Evolutionary conservation across 1,140 invertebrate genomes (phyloP), one percentile per base, ranked within the genome.

Genomic region (Plodia interpunctella): DNA sequence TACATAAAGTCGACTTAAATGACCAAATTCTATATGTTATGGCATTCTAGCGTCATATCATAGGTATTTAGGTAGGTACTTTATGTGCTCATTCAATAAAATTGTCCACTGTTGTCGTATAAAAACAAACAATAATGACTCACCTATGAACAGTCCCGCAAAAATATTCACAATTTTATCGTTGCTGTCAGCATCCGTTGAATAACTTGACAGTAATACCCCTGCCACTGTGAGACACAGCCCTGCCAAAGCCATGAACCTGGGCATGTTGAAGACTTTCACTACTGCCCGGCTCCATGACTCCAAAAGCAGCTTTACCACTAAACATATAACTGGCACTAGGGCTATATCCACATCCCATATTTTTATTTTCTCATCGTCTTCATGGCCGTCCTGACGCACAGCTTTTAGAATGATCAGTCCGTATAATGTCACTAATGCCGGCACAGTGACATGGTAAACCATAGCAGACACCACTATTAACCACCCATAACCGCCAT

Each of bases 401-500:
- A 84, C 72, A 17, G 88, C 80, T 65, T 90, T 90, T 50, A 91
- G 77, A 28, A 92, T 82, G 8, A 92, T 77, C 19, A 92, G 64
- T 53, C 92, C 91, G 55, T 92, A 93, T 63, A 91, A 85, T 57
- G 87, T 83, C 38, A 91, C 57, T 17, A 92, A 68, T 59, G 90
- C 89, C 10, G 91, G 91, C 32, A 92, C 86, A 19, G 91, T 91
- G 61, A 91, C 86, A 76, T 94, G 91, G 66, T 93, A 91, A 55
- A 93, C 84, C 64, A 91, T 76, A 19, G 92, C 88, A 18, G 91
- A 90, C 21, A 91, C 61, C n/a, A 94, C 84, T 62, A 93, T 90
- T 53, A 94, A 65, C 93, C 93, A 94, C 2, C 92, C 92, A 66
- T 92, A 93, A 15, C 92, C 92, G 5, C 92, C 92, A 72, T 93